Conservation (phyloP, 2,797 vertebrate genomes). For the Anableps anableps region DNA sequence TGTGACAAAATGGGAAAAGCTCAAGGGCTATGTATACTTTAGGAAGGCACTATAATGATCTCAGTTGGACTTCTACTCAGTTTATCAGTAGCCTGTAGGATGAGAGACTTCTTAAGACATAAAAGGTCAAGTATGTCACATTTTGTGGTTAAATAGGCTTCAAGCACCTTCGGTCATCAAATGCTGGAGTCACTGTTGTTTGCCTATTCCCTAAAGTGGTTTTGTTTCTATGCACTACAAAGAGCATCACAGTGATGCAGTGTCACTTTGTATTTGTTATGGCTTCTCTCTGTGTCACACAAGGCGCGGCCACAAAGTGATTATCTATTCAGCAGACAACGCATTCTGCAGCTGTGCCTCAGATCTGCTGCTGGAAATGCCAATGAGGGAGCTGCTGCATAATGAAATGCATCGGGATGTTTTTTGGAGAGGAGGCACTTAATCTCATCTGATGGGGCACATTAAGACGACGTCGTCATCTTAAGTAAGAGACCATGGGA, state of each 20-base stretch:
- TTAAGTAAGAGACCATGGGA: neutral
- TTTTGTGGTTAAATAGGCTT: conserved; percentile 24
- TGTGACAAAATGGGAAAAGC: neutral
- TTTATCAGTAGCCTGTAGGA: conserved; percentile 59
- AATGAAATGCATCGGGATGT: conserved; percentile 3
- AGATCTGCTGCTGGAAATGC: conserved; percentile 49
- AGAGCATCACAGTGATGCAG: conserved; percentile 32
- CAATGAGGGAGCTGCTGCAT: conserved; percentile 2
- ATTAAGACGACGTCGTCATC: conserved; percentile 18
- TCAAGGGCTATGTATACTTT: neutral
- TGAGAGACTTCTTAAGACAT: neutral
- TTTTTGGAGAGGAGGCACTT: conserved; percentile 12
- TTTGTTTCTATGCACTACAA: neutral
- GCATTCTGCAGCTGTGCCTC: conserved; percentile 55
- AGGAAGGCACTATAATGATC: conserved; percentile 45
- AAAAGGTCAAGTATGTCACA: conserved; percentile 54
- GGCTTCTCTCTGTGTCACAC: conserved; percentile 34
- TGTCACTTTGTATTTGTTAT: conserved; percentile 62
- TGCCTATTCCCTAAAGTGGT: conserved; percentile 21
- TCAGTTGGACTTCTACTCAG: conserved; percentile 44
- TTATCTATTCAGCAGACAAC: conserved; percentile 52
- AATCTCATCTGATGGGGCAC: conserved; percentile 18
- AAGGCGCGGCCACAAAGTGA: conserved; percentile 29
- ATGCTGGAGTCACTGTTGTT: conserved; percentile 11
- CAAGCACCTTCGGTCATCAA: conserved; percentile 15